Conservation (phyloP, 2,797 vertebrate genomes). For the Heteromormyrus szaboi region DNA sequence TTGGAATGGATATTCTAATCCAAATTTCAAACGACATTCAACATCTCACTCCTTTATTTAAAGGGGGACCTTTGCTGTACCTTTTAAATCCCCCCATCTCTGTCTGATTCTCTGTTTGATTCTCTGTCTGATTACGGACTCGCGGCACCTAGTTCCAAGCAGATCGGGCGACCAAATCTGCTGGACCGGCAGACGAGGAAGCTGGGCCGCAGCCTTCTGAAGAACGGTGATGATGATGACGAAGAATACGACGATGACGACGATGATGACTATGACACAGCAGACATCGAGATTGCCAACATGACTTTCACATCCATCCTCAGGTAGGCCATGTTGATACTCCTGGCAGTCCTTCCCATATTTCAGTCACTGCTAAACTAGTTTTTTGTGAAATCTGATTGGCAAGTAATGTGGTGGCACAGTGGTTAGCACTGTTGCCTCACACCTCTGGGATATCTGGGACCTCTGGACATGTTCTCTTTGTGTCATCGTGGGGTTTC, state of each 20-base stretch:
- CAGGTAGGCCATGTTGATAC: conserved; percentile 55
- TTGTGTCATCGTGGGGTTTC: background rate
- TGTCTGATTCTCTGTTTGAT: background rate
- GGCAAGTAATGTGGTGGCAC: background rate
- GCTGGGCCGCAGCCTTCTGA: conserved; percentile 68
- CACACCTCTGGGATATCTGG: background rate
- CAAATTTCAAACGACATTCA: background rate
- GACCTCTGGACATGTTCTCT: background rate
- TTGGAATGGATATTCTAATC: background rate
- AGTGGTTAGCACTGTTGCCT: background rate
- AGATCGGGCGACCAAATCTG: conserved; percentile 31
- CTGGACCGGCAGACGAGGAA: conserved; percentile 63
- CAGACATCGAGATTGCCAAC: conserved; percentile 65
- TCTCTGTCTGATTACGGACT: background rate
- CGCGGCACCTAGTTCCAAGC: background rate
- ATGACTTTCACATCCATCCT: conserved; percentile 76
- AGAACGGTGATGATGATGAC: conserved; percentile 58
- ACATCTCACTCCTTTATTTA: background rate
- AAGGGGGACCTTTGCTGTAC: background rate
- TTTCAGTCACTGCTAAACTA: background rate
- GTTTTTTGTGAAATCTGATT: background rate
- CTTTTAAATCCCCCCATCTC: background rate
- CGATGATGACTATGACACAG: conserved; percentile 68
- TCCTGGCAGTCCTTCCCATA: background rate
- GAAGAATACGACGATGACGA: conserved; percentile 64